Conservation (phyloP, 2,888 invertebrate species). For the Myathropa florea region DNA sequence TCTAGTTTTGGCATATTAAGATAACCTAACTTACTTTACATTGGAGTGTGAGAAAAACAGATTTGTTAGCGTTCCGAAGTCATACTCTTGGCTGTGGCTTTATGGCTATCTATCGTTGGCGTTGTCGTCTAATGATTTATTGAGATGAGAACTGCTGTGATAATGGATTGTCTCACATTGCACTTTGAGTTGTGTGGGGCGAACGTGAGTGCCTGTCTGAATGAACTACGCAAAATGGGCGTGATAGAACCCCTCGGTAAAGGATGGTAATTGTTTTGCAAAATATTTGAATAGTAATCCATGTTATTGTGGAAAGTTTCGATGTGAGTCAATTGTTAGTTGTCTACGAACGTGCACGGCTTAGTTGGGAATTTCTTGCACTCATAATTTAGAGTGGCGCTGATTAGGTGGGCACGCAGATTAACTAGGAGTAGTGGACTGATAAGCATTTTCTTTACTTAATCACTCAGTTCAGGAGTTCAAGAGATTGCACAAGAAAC, state of each 20-base stretch:
- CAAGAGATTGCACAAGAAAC: no score
- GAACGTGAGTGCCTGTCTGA: background rate
- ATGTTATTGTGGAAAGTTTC: background rate
- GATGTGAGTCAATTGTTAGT: no score
- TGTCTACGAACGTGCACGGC: no score
- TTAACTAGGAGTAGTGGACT: no score
- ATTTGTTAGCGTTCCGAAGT: slow-evolving; percentile 49
- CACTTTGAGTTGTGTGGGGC: background rate
- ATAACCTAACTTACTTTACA: slow-evolving; percentile 43
- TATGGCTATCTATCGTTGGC: background rate
- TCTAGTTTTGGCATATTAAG: slow-evolving; percentile 49
- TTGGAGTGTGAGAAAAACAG: slow-evolving; percentile 60
- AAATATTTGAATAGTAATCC: background rate
- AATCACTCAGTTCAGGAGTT: no score
- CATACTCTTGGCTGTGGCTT: background rate
- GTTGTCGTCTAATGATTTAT: background rate
- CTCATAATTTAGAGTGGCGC: no score
- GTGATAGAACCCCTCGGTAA: background rate
- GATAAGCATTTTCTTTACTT: no score
- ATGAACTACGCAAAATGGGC: background rate
- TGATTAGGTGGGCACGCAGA: no score
- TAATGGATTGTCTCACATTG: no score
- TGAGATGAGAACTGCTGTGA: slow-evolving; percentile 9
- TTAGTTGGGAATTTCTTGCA: no score
- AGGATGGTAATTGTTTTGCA: background rate